Conservation (phyloP, 2,797 vertebrate genomes). For the Melanotaenia trifasciata region DNA sequence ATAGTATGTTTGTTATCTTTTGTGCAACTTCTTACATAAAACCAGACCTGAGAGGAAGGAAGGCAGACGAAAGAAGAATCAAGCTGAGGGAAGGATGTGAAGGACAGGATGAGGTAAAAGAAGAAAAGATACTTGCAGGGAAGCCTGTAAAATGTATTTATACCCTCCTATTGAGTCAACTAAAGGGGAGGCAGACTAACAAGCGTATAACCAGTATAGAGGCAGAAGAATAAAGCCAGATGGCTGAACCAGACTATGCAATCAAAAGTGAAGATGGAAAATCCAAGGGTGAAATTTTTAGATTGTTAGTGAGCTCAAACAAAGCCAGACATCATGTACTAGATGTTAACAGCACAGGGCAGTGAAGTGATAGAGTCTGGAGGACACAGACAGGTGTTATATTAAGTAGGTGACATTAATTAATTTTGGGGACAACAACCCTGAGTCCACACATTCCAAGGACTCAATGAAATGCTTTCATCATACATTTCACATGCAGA, state of each 20-base stretch:
- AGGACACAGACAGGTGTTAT: conserved; percentile 9
- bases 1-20: conserved; percentile 59
- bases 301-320: conserved; percentile 41
- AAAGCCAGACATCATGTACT: conserved; percentile 39
- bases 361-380: conserved; percentile 30
- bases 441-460: background rate
- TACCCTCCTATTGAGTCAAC: conserved; percentile 47
- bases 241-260: conserved; percentile 37
- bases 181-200: conserved; percentile 49
- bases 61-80: conserved; percentile 72
- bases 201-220: conserved; percentile 39
- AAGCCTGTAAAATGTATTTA: conserved; percentile 74
- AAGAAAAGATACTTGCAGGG: conserved; percentile 57
- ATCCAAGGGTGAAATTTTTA: conserved; percentile 38
- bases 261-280: conserved; percentile 54
- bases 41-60: conserved; percentile 69
- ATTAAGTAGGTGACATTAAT: conserved; percentile 19
- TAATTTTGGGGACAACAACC: background rate
- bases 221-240: conserved; percentile 44
- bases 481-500: conserved; percentile 18
- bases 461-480: conserved; percentile 12
- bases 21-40: conserved; percentile 42
- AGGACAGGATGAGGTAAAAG: conserved; percentile 73
- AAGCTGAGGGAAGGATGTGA: conserved; percentile 68
- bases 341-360: conserved; percentile 35